Evolutionary conservation across 2,888 invertebrate species (phyloP).

Genomic region (Terebella lapidaria): DNA sequence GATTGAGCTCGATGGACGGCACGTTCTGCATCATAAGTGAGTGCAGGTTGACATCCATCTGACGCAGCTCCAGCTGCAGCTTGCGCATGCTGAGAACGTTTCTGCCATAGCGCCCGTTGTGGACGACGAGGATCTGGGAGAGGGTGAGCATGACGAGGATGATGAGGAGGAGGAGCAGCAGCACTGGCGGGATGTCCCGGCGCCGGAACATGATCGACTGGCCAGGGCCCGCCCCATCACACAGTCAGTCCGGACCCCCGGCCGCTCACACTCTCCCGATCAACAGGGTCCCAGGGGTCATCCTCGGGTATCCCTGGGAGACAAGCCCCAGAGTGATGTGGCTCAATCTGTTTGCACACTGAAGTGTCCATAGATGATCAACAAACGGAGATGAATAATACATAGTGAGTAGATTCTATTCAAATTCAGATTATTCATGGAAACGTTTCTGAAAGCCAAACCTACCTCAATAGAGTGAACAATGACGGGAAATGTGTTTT

Average conservation of each 20-base stretch:
- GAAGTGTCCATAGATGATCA: too few species aligned
- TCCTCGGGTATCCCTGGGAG: too few species aligned
- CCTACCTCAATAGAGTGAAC: too few species aligned
- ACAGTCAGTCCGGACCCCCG: not conserved
- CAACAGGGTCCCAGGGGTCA: not conserved
- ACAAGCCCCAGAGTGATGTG: too few species aligned
- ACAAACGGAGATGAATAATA: too few species aligned
- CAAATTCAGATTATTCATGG: too few species aligned
- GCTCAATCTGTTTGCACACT: too few species aligned
- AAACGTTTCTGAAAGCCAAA: too few species aligned
- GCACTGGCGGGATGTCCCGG: slow-evolving; percentile 27
- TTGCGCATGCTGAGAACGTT: slow-evolving; percentile 20
- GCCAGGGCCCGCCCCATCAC: too few species aligned
- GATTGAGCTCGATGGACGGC: slow-evolving; percentile 25
- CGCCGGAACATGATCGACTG: slow-evolving; percentile 24
- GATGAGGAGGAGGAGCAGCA: slow-evolving; percentile 27
- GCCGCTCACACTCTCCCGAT: not conserved
- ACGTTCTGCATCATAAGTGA: slow-evolving; percentile 25
- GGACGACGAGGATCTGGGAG: slow-evolving; percentile 30
- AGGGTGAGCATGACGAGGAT: slow-evolving; percentile 28
- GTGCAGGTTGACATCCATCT: slow-evolving; percentile 27
- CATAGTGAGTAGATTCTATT: too few species aligned
- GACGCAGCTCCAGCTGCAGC: slow-evolving; percentile 26
- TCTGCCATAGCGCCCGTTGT: slow-evolving; percentile 25
- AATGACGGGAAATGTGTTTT: too few species aligned